phyloP scores from a whole-genome alignment of 1,140 invertebrate species.

The Lepidurus couesii region DNA sequence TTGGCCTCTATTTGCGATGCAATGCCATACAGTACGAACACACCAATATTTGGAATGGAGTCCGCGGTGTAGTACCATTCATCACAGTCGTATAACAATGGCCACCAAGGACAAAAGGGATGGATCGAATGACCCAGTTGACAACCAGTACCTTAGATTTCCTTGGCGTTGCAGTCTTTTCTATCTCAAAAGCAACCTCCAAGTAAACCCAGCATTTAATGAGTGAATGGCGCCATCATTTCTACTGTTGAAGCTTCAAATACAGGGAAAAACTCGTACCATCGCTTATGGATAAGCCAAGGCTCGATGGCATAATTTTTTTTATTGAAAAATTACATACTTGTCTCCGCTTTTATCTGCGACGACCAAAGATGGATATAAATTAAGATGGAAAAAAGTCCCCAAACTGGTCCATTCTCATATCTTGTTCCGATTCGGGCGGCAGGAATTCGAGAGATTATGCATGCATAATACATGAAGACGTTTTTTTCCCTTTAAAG shows the following conservation, averaged over 20 bases:
- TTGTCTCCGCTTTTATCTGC: not conserved
- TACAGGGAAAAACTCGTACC: too few species aligned
- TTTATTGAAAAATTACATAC: slow-evolving; percentile 5
- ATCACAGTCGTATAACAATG: not conserved
- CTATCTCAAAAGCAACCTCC: too few species aligned
- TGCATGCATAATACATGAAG: slow-evolving; percentile 19
- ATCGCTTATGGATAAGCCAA: too few species aligned
- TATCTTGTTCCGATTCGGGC: not conserved
- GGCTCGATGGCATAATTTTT: not conserved
- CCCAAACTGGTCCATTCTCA: not conserved
- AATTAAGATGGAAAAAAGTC: not conserved
- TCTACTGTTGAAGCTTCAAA: too few species aligned
- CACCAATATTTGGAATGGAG: slow-evolving; percentile 2
- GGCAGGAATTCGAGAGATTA: not conserved
- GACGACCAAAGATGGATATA: not conserved
- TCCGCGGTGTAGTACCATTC: not conserved
- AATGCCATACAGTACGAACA: not conserved
- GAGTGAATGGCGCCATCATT: too few species aligned
- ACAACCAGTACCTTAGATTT: not conserved
- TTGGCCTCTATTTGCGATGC: not conserved
- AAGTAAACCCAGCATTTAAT: too few species aligned
- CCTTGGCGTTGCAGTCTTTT: too few species aligned
- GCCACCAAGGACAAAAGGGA: not conserved
- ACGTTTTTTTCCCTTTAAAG: not conserved
- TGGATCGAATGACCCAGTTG: not conserved